Evolutionary conservation across 2,113 vertebrate species (phyloP).

Genomic region (Hylia prasina): DNA sequence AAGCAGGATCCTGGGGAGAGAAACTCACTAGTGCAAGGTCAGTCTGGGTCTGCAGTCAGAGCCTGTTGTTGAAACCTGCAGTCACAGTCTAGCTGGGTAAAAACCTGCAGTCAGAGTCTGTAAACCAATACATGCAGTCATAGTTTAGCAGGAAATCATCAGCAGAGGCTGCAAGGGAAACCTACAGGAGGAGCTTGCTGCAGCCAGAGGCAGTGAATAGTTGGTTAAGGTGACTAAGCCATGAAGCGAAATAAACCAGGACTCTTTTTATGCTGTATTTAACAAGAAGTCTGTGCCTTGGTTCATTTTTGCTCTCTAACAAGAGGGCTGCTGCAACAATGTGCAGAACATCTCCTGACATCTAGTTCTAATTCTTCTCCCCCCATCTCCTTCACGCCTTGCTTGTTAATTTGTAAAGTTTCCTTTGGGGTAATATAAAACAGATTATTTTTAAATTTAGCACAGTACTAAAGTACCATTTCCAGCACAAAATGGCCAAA

Average conservation of each 20-base stretch:
- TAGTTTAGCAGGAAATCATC: not conserved
- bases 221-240: not conserved
- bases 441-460: not conserved
- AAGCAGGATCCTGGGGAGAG: not conserved
- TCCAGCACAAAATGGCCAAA: not conserved
- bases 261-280: not conserved
- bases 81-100: not conserved
- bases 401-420: not conserved
- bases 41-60: not conserved
- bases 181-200: not conserved
- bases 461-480: not conserved
- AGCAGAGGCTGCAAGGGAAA: not conserved
- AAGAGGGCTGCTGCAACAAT: not conserved
- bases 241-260: not conserved
- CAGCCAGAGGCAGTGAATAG: not conserved
- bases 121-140: not conserved
- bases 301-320: not conserved
- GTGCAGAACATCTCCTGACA: not conserved
- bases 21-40: not conserved
- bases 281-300: not conserved
- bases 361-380: not conserved
- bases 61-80: not conserved
- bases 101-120: not conserved
- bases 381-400: not conserved
- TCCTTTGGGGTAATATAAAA: not conserved